Percentiles rank a stretch among this genome's conserved stretches.
Evolutionary conservation across 2,888 invertebrate genomes (phyloP).

Genomic region (Stenolophus ochropezus): DNA sequence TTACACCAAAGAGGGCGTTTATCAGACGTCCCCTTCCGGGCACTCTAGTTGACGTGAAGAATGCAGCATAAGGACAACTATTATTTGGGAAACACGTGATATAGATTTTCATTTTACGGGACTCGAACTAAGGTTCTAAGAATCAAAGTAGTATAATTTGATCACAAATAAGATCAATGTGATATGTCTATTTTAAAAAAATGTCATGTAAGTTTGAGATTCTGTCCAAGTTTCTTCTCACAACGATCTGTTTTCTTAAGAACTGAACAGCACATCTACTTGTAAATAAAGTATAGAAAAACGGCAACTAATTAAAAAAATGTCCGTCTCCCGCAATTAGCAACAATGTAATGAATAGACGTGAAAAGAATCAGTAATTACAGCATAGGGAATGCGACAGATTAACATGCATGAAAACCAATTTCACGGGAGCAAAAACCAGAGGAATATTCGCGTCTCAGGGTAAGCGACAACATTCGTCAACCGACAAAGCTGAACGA

Average conservation of each 20-base stretch:
- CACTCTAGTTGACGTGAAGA: too few species aligned
- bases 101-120: too few species aligned
- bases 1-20: too few species aligned
- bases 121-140: too few species aligned
- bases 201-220: background rate
- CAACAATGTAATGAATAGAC: conserved; percentile 30
- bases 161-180: background rate
- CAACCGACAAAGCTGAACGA: conserved; percentile 1
- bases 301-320: conserved; percentile 6
- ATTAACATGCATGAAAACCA: conserved; percentile 36
- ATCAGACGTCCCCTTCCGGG: too few species aligned
- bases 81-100: too few species aligned
- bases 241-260: background rate
- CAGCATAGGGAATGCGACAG: background rate
- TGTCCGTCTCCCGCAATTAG: conserved; percentile 5
- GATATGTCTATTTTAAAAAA: background rate
- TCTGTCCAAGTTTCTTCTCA: background rate
- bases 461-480: conserved; percentile 31
- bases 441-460: conserved; percentile 16
- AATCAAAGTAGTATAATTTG: too few species aligned
- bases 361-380: conserved; percentile 26
- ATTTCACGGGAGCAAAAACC: conserved; percentile 28
- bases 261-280: background rate
- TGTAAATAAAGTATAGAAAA: background rate
- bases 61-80: too few species aligned